Evolutionary conservation across 1,140 invertebrate genomes (phyloP), one percentile per base, ranked within the genome.

Genomic region (Acromyrmex charruanus): DNA sequence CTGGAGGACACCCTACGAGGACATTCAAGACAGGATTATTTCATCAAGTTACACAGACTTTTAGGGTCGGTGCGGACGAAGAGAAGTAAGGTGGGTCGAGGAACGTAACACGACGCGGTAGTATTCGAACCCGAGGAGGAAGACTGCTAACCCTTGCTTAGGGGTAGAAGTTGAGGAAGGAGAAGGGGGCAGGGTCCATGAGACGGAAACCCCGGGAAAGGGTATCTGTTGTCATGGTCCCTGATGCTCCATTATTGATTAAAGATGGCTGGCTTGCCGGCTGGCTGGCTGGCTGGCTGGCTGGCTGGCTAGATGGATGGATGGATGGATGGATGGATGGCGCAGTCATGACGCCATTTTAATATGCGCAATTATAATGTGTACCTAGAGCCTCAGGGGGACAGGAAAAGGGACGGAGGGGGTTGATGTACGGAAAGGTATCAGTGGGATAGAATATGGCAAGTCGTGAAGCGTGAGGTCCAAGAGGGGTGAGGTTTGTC

Each of bases 191-290:
- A 55, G 77, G 61, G 94, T 94, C 88, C 88, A 88, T 72, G 92
- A 92, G 90, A 95, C 91, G 90, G 92, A 92, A 92, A 93, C 85
- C 89, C 84, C 90, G 93, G 92, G 92, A 94, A 94, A 94, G 94
- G 94, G 94, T 94, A 94, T 95, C 94, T 95, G 94, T 95, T 95
- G 94, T 95, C 94, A 95, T 95, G 94, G 94, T 95, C 94, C 94
- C 94, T 95, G 94, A 95, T 95, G 94, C 92, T 95, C 94, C 94
- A 95, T 95, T 95, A 95, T 95, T 95, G 94, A 95, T 95, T 95
- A 95, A 95, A 95, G 94, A 95, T 95, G 94, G 94, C 93, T 93
- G 94, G 90, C 88, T 93, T 88, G 92, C 89, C 91, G 88, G 90
- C 89, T 89, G 90, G 88, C 85, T 86, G 87, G 86, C 75, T 84